phyloP scores from a whole-genome alignment of 2,888 invertebrate species.

The Ennomos erosarius region DNA sequence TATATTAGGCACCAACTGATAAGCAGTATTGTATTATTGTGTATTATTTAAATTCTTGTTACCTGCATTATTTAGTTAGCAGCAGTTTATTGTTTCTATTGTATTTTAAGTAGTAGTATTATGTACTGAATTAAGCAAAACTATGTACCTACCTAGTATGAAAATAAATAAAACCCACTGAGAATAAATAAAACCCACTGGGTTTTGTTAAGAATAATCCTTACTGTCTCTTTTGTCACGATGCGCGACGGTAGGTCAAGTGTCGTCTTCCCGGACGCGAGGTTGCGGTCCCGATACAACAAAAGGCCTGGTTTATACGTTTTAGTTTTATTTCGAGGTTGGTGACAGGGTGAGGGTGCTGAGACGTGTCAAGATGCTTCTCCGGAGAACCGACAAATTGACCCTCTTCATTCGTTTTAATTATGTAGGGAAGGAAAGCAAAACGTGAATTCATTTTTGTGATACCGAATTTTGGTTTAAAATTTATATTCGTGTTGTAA shows the following conservation, averaged over 20 bases:
- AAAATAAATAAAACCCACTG: too few relatives aligned
- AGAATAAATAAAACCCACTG: too few relatives aligned
- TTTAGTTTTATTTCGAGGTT: conserved; percentile 58
- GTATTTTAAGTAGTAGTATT: too few relatives aligned
- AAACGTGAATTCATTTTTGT: neutral
- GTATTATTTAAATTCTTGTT: too few relatives aligned
- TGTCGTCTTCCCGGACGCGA: conserved; percentile 80
- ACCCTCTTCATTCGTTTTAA: conserved; percentile 40
- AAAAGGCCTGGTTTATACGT: conserved; percentile 63
- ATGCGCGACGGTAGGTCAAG: conserved; percentile 76
- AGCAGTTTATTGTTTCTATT: too few relatives aligned
- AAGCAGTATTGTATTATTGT: too few relatives aligned
- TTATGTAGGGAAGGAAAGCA: conserved; percentile 18
- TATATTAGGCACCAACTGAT: too few relatives aligned
- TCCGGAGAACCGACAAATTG: conserved; percentile 37
- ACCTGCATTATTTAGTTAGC: too few relatives aligned
- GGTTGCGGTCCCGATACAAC: conserved; percentile 59
- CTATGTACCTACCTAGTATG: too few relatives aligned
- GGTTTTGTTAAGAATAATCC: neutral
- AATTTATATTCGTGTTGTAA: neutral
- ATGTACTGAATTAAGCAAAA: too few relatives aligned
- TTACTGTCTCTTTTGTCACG: conserved; percentile 20
- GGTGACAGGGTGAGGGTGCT: conserved; percentile 69
- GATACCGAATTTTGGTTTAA: neutral
- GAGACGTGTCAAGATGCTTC: conserved; percentile 43